A percentile compares a stretch with the other conserved stretches of the same genome.
Conservation (phyloP, 2,113 vertebrate genomes). For the Silurus glanis region DNA sequence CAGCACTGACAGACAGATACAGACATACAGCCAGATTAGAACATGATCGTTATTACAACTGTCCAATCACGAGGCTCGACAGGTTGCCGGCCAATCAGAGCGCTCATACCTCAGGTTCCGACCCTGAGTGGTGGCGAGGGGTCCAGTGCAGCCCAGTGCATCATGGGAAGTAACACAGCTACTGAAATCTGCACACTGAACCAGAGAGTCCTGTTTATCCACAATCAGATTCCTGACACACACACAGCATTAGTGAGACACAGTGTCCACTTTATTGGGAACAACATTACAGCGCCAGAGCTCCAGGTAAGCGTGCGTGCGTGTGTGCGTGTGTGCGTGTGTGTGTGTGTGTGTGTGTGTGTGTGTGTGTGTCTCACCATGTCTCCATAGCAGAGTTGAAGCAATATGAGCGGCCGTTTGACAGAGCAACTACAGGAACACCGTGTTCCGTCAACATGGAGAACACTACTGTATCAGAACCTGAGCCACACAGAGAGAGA, state of each 20-base stretch:
- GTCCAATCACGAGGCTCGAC: neutral
- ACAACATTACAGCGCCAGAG: neutral
- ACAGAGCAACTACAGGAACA: slow-evolving; percentile 88
- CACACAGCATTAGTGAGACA: neutral
- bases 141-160: slow-evolving; percentile 85
- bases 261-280: neutral
- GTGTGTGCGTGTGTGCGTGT: neutral
- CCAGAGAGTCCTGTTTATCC: slow-evolving; percentile 91
- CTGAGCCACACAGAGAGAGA: slow-evolving; percentile 60
- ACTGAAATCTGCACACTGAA: slow-evolving; percentile 94
- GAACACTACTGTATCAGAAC: slow-evolving; percentile 86
- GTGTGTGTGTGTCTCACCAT: slow-evolving; percentile 72
- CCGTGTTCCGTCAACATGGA: slow-evolving; percentile 93
- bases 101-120: slow-evolving; percentile 84
- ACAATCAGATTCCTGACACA: slow-evolving; percentile 88
- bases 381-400: slow-evolving; percentile 88
- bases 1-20: slow-evolving; percentile 72
- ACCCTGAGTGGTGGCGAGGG: slow-evolving; percentile 91
- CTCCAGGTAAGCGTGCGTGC: neutral
- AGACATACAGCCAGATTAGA: neutral
- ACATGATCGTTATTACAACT: neutral
- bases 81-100: neutral
- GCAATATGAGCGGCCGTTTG: slow-evolving; percentile 93
- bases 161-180: slow-evolving; percentile 87
- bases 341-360: neutral